phyloP scores from a whole-genome alignment of 1,140 invertebrate genomes.

The Tenebrio molitor region DNA sequence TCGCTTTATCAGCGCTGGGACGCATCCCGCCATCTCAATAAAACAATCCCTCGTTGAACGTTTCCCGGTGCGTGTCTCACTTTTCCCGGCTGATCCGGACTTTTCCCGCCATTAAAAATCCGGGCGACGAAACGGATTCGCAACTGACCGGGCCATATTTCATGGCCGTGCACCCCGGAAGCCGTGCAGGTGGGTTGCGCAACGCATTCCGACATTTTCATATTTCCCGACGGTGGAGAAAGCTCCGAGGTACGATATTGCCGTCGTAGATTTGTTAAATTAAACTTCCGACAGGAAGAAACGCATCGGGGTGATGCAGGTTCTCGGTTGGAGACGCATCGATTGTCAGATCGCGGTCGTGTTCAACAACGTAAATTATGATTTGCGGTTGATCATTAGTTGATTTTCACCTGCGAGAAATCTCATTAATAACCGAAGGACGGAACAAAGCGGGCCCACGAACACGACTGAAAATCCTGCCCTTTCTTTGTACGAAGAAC shows the following conservation, averaged over 20 bases:
- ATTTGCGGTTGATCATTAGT: slow-evolving; percentile 4
- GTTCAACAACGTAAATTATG: slow-evolving; percentile 25
- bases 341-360: no score
- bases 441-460: slow-evolving; percentile 7
- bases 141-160: not conserved
- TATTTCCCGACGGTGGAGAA: no score
- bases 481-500: slow-evolving; percentile 22
- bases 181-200: not conserved
- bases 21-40: slow-evolving; percentile 19
- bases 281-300: not conserved
- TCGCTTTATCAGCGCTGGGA: slow-evolving; percentile 15
- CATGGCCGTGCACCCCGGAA: not conserved
- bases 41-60: slow-evolving; percentile 36
- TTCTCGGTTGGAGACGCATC: not conserved
- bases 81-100: slow-evolving; percentile 9
- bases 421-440: slow-evolving; percentile 15
- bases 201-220: no score
- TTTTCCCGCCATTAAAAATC: slow-evolving; percentile 24
- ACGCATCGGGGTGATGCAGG: no score
- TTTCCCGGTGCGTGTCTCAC: slow-evolving; percentile 39
- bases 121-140: slow-evolving; percentile 10
- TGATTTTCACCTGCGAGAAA: slow-evolving; percentile 33
- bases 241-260: not conserved
- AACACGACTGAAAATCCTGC: slow-evolving; percentile 11
- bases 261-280: not conserved